Evolutionary conservation across 2,113 vertebrate species (phyloP).

Genomic region (Anhinga anhinga): DNA sequence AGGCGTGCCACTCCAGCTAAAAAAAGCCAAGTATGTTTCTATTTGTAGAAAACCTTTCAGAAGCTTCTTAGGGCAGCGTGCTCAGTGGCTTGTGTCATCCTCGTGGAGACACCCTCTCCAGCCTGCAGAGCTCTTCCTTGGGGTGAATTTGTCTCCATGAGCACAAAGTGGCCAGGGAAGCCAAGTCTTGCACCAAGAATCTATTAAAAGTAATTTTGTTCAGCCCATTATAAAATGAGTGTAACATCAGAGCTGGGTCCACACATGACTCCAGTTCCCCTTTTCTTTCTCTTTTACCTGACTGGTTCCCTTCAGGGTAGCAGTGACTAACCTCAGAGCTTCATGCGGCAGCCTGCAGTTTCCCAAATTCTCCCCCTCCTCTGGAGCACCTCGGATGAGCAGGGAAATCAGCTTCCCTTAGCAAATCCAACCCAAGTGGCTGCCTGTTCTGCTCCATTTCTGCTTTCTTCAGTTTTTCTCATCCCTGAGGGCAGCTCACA

Average conservation of each 20-base stretch:
- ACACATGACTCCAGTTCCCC: neutral
- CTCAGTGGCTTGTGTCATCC: neutral
- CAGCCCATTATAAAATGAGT: neutral
- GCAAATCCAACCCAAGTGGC: neutral
- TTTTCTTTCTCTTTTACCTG: neutral
- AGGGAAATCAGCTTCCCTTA: neutral
- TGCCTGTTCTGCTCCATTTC: neutral
- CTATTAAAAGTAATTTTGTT: neutral
- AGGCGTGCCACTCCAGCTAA: neutral
- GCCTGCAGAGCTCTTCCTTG: neutral
- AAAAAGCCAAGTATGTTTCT: conserved; percentile 44
- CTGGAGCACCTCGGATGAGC: neutral
- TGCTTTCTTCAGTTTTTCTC: neutral
- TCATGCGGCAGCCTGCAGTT: neutral
- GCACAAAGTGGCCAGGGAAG: neutral
- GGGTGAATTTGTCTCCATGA: neutral
- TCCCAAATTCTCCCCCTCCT: neutral
- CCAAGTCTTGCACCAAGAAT: neutral
- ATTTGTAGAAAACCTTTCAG: conserved; percentile 40
- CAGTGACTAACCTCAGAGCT: neutral
- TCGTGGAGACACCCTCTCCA: neutral
- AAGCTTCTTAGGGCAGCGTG: conserved; percentile 6
- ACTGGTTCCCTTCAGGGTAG: neutral
- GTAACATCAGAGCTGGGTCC: neutral
- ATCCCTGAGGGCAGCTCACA: neutral